Evolutionary conservation across 2,888 invertebrate species (phyloP).

Genomic region (Caradrina kadenii): DNA sequence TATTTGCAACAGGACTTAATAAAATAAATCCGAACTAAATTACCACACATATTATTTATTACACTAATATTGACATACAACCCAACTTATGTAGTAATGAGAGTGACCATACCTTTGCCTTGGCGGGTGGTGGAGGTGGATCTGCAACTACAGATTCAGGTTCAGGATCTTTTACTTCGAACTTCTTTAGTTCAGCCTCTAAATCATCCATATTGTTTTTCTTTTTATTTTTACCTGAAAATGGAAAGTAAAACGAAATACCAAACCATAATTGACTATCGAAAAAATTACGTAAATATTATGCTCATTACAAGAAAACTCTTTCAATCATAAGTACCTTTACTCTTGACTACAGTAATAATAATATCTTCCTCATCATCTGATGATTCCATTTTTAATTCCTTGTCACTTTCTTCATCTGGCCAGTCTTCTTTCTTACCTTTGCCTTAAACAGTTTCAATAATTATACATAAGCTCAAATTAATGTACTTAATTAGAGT

Average conservation of each 20-base stretch:
- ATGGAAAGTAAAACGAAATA: background rate
- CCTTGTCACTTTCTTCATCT: slow-evolving; percentile 85
- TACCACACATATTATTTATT: background rate
- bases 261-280: no score
- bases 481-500: no score
- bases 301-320: background rate
- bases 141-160: slow-evolving; percentile 74
- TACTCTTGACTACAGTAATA: slow-evolving; percentile 82
- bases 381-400: slow-evolving; percentile 77
- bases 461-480: background rate
- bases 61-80: background rate
- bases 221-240: slow-evolving; percentile 82
- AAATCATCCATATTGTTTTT: slow-evolving; percentile 85
- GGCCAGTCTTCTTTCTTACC: slow-evolving; percentile 81
- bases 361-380: slow-evolving; percentile 82
- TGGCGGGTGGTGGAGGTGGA: slow-evolving; percentile 57
- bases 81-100: background rate
- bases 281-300: background rate
- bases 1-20: slow-evolving; percentile 36
- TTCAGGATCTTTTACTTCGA: slow-evolving; percentile 83
- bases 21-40: background rate
- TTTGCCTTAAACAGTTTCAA: slow-evolving; percentile 68
- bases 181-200: slow-evolving; percentile 86
- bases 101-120: slow-evolving; percentile 69
- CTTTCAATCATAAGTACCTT: slow-evolving; percentile 71